Percentiles rank a stretch among this genome's conserved stretches.
Evolutionary conservation across 2,797 vertebrate species (phyloP).

Genomic region (Lithobates sylvaticus): DNA sequence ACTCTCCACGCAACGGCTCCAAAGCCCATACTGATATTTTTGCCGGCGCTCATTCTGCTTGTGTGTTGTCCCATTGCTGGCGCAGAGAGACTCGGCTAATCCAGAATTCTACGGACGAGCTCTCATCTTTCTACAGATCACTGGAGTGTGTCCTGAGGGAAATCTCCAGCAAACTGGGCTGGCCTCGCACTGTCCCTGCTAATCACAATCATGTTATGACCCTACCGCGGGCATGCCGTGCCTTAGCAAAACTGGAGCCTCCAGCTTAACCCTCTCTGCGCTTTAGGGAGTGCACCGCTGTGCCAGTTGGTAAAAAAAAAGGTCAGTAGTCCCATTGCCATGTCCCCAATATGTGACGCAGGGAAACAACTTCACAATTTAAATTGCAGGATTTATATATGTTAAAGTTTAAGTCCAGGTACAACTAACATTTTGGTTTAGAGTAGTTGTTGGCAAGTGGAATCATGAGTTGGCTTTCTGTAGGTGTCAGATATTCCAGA

Average conservation of each 20-base stretch:
- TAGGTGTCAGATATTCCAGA: no score
- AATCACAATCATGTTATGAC: constrained; percentile 44
- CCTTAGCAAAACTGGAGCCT: neutral
- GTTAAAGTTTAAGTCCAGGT: neutral
- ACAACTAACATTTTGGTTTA: no score
- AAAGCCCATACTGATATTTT: constrained; percentile 1
- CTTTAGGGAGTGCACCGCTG: neutral
- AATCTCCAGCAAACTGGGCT: constrained; percentile 48
- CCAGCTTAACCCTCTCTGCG: neutral
- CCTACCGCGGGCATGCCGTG: neutral
- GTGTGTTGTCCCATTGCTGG: neutral
- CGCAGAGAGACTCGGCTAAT: constrained; percentile 14
- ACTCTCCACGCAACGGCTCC: neutral
- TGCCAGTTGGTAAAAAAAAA: neutral
- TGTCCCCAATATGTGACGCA: neutral
- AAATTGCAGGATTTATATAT: neutral
- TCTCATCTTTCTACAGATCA: constrained; percentile 48
- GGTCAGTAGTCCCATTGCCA: neutral
- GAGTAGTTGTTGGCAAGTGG: no score
- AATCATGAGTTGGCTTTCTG: no score
- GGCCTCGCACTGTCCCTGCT: constrained; percentile 46
- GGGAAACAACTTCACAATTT: neutral
- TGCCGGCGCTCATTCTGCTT: neutral
- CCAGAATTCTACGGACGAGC: constrained; percentile 41
- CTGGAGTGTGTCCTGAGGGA: constrained; percentile 49